A percentile compares a stretch with the other conserved stretches of the same genome.
phyloP scores from a whole-genome alignment of 2,888 invertebrate genomes.

The Dioctria linearis region DNA sequence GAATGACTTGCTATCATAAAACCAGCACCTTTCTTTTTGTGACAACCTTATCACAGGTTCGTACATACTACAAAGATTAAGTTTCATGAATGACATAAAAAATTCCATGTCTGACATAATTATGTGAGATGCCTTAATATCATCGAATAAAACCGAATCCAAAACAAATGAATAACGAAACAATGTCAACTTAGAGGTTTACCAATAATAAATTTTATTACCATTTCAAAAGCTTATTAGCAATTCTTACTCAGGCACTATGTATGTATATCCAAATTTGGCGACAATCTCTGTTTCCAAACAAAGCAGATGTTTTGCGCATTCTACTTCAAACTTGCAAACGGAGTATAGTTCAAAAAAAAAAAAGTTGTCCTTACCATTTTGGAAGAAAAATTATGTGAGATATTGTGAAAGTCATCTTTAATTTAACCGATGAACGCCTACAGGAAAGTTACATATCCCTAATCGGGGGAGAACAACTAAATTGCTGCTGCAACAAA shows the following conservation, averaged over 20 bases:
- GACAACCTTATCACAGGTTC: no score
- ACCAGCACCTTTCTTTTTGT: no score
- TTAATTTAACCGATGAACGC: conserved; percentile 41
- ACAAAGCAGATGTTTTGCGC: conserved; percentile 46
- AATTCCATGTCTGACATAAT: no score
- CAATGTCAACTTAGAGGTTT: neutral
- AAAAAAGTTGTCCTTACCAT: conserved; percentile 43
- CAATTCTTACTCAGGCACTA: neutral
- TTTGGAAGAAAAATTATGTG: conserved; percentile 17
- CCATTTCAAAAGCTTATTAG: neutral
- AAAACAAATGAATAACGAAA: conserved; percentile 8
- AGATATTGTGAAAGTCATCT: conserved; percentile 38
- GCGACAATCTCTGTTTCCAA: conserved; percentile 30
- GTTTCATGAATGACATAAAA: no score
- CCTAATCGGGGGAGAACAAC: conserved; percentile 4
- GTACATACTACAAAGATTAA: no score
- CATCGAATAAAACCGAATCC: no score
- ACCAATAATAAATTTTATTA: conserved; percentile 16
- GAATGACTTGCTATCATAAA: no score
- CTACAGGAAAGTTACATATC: conserved; percentile 25
- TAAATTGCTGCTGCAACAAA: neutral
- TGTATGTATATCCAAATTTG: neutral
- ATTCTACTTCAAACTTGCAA: conserved; percentile 9
- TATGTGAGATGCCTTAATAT: no score
- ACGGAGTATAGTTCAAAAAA: neutral